phyloP scores from a whole-genome alignment of 2,888 invertebrate species.

The Myopa tessellatipennis region DNA sequence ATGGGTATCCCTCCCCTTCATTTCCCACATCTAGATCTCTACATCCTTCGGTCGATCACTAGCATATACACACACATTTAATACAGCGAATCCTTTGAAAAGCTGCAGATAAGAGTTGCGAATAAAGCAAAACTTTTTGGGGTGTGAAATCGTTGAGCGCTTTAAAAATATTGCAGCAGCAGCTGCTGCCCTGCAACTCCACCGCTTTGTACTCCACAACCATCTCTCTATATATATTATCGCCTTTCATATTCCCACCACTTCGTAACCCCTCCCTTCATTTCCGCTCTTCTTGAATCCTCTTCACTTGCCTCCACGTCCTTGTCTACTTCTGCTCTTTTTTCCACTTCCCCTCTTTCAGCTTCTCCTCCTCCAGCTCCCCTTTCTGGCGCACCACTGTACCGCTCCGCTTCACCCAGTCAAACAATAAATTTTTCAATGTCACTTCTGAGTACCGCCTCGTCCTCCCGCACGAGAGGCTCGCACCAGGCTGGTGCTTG shows the following conservation, averaged over 20 bases:
- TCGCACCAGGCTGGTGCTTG: background rate
- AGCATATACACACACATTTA: background rate
- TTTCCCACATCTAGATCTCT: background rate
- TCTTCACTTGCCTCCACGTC: background rate
- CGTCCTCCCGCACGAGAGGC: background rate
- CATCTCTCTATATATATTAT: too few species aligned
- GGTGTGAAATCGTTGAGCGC: constrained; percentile 28
- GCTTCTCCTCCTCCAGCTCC: constrained; percentile 35
- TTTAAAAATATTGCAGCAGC: background rate
- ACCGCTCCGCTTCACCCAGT: background rate
- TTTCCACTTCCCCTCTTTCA: background rate
- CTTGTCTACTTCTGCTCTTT: background rate
- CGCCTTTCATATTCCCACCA: too few species aligned
- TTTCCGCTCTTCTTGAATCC: background rate
- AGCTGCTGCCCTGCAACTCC: too few species aligned
- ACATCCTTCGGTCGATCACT: too few species aligned
- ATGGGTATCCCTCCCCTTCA: background rate
- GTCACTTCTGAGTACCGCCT: constrained; percentile 52
- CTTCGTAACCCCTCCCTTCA: background rate
- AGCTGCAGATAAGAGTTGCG: constrained; percentile 22
- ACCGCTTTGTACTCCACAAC: too few species aligned
- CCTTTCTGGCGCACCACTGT: constrained; percentile 3
- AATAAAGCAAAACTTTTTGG: constrained; percentile 26
- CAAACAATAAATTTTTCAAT: constrained; percentile 65
- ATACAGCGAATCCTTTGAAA: constrained; percentile 3